Percentiles rank a stretch among this genome's conserved stretches.
phyloP scores from a whole-genome alignment of 2,888 invertebrate species.

The Stegana nigrithorax region DNA sequence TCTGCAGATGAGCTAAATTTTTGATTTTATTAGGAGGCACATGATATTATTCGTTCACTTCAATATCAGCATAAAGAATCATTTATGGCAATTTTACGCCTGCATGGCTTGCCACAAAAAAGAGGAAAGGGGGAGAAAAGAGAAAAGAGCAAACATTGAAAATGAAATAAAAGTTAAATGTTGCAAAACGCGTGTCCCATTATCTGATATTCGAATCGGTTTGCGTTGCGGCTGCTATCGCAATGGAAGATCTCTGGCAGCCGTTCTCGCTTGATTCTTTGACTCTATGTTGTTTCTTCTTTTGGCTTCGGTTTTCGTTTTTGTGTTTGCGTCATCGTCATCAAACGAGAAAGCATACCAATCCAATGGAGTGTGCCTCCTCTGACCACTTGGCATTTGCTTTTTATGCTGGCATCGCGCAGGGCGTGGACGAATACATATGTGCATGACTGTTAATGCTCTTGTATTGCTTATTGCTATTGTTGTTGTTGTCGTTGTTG shows the following conservation, averaged over 20 bases:
- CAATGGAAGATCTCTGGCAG: not conserved
- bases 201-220: slow-evolving; percentile 5
- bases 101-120: not conserved
- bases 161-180: slow-evolving; percentile 4
- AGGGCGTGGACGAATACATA: too few species aligned
- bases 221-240: not conserved
- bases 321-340: slow-evolving; percentile 1
- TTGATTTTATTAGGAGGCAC: too few species aligned
- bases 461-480: not conserved
- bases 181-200: slow-evolving; percentile 15
- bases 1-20: too few species aligned
- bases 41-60: too few species aligned
- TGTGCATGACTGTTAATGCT: too few species aligned
- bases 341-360: too few species aligned
- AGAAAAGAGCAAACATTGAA: too few species aligned
- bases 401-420: too few species aligned
- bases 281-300: not conserved
- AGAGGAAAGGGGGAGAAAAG: too few species aligned
- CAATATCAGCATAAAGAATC: too few species aligned
- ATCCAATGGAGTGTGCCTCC: too few species aligned
- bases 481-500: not conserved
- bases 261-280: not conserved
- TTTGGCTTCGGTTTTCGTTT: not conserved
- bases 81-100: not conserved
- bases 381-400: not conserved